phyloP scores from a whole-genome alignment of 2,888 invertebrate species.

The Dorcus parallelipipedus region DNA sequence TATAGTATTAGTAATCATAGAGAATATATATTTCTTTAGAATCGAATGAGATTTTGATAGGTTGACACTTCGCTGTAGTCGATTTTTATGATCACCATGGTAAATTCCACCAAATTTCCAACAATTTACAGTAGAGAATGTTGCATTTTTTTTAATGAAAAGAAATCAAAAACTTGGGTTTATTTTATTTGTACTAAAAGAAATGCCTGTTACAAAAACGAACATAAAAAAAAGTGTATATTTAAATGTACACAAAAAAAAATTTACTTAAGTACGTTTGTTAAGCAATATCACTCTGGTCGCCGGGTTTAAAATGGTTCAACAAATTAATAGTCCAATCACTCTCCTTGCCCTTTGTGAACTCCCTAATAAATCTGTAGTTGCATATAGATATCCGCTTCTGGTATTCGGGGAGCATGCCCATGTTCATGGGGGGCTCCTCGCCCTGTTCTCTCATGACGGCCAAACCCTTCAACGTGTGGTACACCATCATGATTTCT shows the following conservation, averaged over 20 bases:
- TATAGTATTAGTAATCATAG: too few relatives aligned
- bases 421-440: conserved; percentile 64
- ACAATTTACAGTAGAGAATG: neutral
- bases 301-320: conserved; percentile 73
- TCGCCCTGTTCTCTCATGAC: conserved; percentile 62
- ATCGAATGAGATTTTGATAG: too few relatives aligned
- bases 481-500: conserved; percentile 82
- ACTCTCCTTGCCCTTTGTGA: conserved; percentile 73
- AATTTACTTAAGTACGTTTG: neutral
- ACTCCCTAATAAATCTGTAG: conserved; percentile 79
- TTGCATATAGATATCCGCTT: conserved; percentile 69
- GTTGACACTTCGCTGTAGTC: too few relatives aligned
- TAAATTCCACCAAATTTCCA: conserved; percentile 1
- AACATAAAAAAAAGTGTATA: neutral
- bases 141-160: conserved; percentile 2
- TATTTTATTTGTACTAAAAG: conserved; percentile 6
- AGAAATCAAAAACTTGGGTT: neutral
- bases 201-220: conserved; percentile 2
- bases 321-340: conserved; percentile 80
- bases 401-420: conserved; percentile 64
- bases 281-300: conserved; percentile 26
- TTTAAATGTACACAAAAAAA: neutral
- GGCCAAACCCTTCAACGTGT: conserved; percentile 65
- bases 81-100: too few relatives aligned
- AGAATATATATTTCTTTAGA: too few relatives aligned